Evolutionary conservation across 1,140 invertebrate genomes (phyloP).

Genomic region (Akabosia matsudoensis): DNA sequence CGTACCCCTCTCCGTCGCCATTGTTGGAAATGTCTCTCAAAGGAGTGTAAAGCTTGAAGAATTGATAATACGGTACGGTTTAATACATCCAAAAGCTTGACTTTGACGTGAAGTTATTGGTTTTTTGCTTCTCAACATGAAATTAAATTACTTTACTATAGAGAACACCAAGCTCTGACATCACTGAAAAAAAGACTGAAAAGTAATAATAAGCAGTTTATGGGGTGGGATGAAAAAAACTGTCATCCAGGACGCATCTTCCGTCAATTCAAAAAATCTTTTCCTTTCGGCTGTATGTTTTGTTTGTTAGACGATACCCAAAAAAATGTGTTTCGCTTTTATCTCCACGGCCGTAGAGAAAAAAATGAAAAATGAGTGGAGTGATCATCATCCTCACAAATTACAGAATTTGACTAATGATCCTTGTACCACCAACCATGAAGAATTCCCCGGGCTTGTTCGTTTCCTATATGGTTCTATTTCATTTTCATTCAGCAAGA

Average conservation of each 20-base stretch:
- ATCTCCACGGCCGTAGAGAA: neutral
- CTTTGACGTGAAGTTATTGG: neutral
- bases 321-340: neutral
- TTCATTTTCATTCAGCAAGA: neutral
- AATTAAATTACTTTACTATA: neutral
- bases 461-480: neutral
- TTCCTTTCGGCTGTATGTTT: neutral
- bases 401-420: neutral
- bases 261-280: neutral
- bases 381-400: constrained; percentile 29
- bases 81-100: too few relatives aligned
- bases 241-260: neutral
- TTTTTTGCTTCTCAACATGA: neutral
- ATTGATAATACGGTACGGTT: neutral
- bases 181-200: neutral
- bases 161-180: neutral
- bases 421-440: neutral
- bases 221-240: neutral
- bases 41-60: neutral
- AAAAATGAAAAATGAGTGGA: constrained; percentile 26
- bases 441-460: neutral
- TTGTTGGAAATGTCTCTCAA: neutral
- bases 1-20: too few relatives aligned
- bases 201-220: neutral
- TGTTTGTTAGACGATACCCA: neutral